Conservation (phyloP, 2,797 vertebrate species). For the Bryconaethiops microstoma region DNA sequence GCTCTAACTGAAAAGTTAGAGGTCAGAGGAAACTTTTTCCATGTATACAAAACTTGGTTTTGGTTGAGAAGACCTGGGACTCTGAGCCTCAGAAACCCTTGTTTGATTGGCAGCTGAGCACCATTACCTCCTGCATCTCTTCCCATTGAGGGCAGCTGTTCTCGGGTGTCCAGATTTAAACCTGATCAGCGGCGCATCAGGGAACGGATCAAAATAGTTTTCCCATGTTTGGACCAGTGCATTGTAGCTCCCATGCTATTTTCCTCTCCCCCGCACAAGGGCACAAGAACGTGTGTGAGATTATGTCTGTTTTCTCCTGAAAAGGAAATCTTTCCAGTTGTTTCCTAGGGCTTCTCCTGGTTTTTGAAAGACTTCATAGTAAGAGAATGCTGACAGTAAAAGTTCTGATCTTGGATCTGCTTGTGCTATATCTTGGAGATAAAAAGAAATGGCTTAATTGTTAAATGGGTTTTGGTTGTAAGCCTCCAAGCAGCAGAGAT, state of each 20-base stretch:
- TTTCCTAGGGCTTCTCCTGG: neutral
- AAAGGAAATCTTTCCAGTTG: constrained; percentile 45
- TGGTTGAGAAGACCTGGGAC: neutral
- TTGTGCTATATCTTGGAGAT: neutral
- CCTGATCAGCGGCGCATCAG: constrained; percentile 67
- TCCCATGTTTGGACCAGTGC: constrained; percentile 79
- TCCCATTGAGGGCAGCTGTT: constrained; percentile 71
- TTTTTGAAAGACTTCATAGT: neutral
- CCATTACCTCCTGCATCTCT: constrained; percentile 41
- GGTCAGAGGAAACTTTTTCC: neutral
- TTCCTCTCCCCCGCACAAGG: constrained; percentile 69
- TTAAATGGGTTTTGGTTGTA: neutral
- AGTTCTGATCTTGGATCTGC: neutral
- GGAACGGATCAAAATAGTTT: constrained; percentile 78
- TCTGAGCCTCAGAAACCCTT: neutral
- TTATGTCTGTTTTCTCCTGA: constrained; percentile 56
- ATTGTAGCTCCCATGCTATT: constrained; percentile 73
- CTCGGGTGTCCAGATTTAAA: constrained; percentile 72
- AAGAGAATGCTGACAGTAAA: neutral
- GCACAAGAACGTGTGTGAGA: constrained; percentile 65
- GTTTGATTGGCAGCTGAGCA: constrained; percentile 35
- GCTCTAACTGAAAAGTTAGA: neutral
- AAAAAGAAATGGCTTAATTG: neutral
- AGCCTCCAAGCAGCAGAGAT: neutral
- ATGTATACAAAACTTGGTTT: neutral